Evolutionary conservation across 2,797 vertebrate species (phyloP).

Genomic region (Menidia menidia): DNA sequence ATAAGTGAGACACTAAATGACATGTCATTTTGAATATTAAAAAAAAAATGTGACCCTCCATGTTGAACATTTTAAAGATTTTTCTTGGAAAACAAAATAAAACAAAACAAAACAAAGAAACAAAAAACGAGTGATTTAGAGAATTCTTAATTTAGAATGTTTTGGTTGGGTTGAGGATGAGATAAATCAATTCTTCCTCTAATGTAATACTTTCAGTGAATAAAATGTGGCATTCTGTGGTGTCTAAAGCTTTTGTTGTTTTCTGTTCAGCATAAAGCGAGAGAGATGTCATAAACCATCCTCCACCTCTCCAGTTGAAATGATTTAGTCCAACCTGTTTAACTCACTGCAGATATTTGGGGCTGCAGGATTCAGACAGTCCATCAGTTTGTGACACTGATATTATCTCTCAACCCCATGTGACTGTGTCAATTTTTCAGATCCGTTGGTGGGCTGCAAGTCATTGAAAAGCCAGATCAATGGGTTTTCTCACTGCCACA

Average conservation of each 20-base stretch:
- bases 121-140: neutral
- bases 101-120: neutral
- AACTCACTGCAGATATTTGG: conserved; percentile 25
- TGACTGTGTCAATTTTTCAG: conserved; percentile 43
- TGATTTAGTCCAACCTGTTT: conserved; percentile 1
- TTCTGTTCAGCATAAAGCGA: neutral
- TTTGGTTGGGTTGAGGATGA: neutral
- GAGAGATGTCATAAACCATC: neutral
- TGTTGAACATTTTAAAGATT: too few relatives aligned
- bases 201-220: neutral
- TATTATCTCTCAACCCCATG: conserved; percentile 32
- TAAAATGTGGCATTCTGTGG: neutral
- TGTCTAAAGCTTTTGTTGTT: neutral
- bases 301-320: conserved; percentile 17
- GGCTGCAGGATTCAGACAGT: conserved; percentile 36
- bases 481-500: conserved; percentile 9
- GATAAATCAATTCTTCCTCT: conserved; percentile 2
- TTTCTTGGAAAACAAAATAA: conserved; percentile 10
- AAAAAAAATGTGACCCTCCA: too few relatives aligned
- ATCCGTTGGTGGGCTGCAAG: conserved; percentile 26
- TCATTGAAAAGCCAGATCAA: conserved; percentile 43
- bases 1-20: too few relatives aligned
- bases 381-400: conserved; percentile 51
- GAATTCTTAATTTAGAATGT: neutral
- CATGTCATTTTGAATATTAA: too few relatives aligned